These are phyloP conservation scores for Dicyrtomina minuta DNA, from an alignment of 2,888 invertebrate genomes.

Conservation along the genomic window DNA sequence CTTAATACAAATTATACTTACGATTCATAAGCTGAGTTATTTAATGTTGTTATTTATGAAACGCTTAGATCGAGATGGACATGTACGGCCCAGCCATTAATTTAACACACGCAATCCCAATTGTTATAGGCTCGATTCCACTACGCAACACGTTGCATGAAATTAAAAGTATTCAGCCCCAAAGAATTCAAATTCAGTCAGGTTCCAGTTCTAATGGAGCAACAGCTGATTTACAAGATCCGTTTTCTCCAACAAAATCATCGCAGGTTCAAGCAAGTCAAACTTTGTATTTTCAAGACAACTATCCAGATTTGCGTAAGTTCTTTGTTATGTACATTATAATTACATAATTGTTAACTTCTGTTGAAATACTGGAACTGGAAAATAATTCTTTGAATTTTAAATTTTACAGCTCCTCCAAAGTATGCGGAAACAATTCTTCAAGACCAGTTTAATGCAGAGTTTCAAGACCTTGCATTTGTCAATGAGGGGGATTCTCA, in stretches of 20 bases:
- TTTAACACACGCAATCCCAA: conserved; percentile 65
- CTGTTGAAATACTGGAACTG: no score
- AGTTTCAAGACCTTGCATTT: not conserved
- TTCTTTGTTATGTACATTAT: no score
- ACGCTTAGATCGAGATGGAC: conserved; percentile 66
- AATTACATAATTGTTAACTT: no score
- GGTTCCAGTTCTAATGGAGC: no score
- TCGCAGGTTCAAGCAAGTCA: not conserved
- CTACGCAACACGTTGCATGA: conserved; percentile 57
- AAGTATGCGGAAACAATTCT: conserved; percentile 41
- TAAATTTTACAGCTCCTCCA: conserved; percentile 37
- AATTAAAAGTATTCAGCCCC: conserved; percentile 4
- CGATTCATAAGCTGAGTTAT: no score
- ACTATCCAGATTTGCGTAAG: conserved; percentile 49
- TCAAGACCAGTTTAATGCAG: conserved; percentile 1
- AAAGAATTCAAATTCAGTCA: no score
- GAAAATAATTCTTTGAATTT: not conserved
- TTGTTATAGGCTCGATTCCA: conserved; percentile 75
- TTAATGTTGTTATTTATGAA: no score
- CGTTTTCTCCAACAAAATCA: conserved; percentile 1
- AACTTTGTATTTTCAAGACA: conserved; percentile 36
- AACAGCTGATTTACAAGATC: not conserved
- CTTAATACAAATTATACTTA: no score
- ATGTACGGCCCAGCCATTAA: conserved; percentile 69
- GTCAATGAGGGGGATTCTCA: no score